Conservation (phyloP, 2,888 invertebrate species). For the Volucella bombylans region DNA sequence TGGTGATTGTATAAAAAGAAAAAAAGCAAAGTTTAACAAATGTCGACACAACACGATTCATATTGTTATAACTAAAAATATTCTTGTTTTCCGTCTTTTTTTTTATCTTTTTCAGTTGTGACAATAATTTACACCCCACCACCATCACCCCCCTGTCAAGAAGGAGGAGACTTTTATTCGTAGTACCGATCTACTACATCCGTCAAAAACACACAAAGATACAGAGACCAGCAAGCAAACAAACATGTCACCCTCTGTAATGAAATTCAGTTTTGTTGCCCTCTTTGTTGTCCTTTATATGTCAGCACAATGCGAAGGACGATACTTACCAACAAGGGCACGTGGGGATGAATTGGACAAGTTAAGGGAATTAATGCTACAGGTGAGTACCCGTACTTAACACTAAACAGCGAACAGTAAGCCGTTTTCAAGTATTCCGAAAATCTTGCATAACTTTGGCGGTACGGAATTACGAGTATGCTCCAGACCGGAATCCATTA, state of each 20-base stretch:
- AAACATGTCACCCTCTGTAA: conserved; percentile 64
- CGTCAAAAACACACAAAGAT: conserved; percentile 6
- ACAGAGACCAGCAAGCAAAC: conserved; percentile 1
- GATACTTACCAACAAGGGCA: conserved; percentile 84
- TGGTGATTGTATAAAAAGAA: too few relatives aligned
- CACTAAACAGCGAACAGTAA: conserved; percentile 36
- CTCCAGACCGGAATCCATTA: not conserved
- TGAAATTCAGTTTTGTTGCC: conserved; percentile 76
- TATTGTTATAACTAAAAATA: not conserved
- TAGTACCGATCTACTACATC: too few relatives aligned
- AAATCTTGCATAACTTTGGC: not conserved
- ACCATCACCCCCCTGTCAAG: not conserved
- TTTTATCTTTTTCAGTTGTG: conserved; percentile 31
- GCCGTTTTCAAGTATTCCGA: conserved; percentile 19
- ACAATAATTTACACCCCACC: conserved; percentile 37
- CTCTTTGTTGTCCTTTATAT: conserved; percentile 70
- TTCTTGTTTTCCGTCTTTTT: conserved; percentile 5
- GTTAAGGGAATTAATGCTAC: conserved; percentile 84
- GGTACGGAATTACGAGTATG: too few relatives aligned
- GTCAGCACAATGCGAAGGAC: conserved; percentile 80
- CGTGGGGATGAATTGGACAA: conserved; percentile 84
- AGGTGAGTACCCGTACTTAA: conserved; percentile 81
- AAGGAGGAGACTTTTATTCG: conserved; percentile 16
- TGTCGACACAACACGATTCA: not conserved
- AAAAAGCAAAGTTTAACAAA: not conserved